Evolutionary conservation across 2,888 invertebrate genomes (phyloP).

Genomic region (Rhogogaster chlorosoma): DNA sequence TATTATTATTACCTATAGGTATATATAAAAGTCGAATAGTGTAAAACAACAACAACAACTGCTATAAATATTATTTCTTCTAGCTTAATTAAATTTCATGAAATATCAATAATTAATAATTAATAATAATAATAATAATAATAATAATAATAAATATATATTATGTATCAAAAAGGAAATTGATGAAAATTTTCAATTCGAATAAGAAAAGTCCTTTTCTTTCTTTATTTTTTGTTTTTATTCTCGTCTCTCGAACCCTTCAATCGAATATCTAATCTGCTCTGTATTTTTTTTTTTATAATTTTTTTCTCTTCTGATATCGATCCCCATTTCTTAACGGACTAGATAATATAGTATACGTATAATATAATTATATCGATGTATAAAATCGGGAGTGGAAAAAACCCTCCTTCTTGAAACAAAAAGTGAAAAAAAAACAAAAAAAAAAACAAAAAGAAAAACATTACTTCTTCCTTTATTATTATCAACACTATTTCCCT

Average conservation of each 20-base stretch:
- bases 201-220: not conserved
- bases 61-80: not conserved
- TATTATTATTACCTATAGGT: too few species aligned
- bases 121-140: not conserved
- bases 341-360: not conserved
- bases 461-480: not conserved
- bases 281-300: not conserved
- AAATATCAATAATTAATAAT: not conserved
- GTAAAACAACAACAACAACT: not conserved
- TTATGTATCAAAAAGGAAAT: not conserved
- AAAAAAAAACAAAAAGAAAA: not conserved
- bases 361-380: not conserved
- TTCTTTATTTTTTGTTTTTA: not conserved
- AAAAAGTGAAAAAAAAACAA: not conserved
- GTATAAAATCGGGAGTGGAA: not conserved
- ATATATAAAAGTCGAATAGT: not conserved
- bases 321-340: not conserved
- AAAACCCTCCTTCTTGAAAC: not conserved
- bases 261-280: too few species aligned
- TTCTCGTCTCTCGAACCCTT: not conserved
- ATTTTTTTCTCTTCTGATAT: not conserved
- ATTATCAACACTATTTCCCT: not conserved
- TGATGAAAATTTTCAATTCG: not conserved
- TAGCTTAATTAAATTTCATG: not conserved
- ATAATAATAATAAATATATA: not conserved